Percentiles rank a stretch among this genome's conserved stretches.
Evolutionary conservation across 2,113 vertebrate species (phyloP).

Genomic region (Chionomys nivalis): DNA sequence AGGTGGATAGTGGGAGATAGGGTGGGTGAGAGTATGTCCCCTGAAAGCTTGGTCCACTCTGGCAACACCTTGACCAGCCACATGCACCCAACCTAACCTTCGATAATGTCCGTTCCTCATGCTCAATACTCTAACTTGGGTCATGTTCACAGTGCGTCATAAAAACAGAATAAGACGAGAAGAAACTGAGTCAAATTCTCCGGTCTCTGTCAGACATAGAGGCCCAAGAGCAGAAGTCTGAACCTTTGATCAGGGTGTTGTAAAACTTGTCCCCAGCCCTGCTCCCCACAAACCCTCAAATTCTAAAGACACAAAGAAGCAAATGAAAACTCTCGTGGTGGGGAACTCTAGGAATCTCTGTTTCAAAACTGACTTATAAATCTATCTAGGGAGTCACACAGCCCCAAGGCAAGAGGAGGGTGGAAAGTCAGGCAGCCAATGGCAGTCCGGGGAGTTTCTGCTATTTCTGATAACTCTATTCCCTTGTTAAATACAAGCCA

Average conservation of each 20-base stretch:
- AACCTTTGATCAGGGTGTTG: background rate
- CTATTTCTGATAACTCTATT: conserved; percentile 67
- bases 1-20: background rate
- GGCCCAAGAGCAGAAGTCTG: background rate
- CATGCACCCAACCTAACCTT: background rate
- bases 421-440: background rate
- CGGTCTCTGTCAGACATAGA: background rate
- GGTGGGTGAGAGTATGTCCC: background rate
- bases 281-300: background rate
- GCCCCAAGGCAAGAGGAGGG: background rate
- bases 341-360: conserved; percentile 14
- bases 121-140: background rate
- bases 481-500: conserved; percentile 38
- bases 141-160: background rate
- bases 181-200: conserved; percentile 18
- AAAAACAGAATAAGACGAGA: conserved; percentile 11
- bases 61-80: too few species aligned
- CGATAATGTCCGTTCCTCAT: background rate
- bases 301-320: conserved; percentile 17
- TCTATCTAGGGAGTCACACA: conserved; percentile 43
- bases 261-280: background rate
- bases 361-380: conserved; percentile 57
- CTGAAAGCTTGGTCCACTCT: background rate
- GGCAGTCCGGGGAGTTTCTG: conserved; percentile 40
- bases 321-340: conserved; percentile 19